phyloP scores from a whole-genome alignment of 1,140 invertebrate genomes.

The Pomacea maculata region DNA sequence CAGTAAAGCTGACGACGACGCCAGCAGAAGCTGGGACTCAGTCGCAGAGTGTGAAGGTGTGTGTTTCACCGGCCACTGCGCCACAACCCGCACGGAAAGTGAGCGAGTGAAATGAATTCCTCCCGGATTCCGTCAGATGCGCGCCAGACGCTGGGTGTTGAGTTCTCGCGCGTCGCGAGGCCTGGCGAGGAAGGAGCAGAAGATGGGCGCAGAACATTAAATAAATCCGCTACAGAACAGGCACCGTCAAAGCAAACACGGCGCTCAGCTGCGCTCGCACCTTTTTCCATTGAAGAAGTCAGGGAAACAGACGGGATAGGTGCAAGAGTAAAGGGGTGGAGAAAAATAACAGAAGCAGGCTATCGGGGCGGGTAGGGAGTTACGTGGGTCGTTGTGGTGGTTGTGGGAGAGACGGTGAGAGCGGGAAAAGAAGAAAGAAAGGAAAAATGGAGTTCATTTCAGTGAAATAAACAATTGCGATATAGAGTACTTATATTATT shows the following conservation, averaged over 20 bases:
- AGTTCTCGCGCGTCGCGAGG: no score
- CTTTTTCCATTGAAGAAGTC: no score
- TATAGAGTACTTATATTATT: conserved; percentile 17
- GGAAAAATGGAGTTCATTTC: conserved; percentile 12
- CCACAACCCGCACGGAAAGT: no score
- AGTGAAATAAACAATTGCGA: conserved; percentile 19
- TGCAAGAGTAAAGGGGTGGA: not conserved
- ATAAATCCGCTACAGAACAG: conserved; percentile 5
- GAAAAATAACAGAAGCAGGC: not conserved
- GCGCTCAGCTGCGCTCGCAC: no score
- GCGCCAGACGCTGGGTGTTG: no score
- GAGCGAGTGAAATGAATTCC: no score
- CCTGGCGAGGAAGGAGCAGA: no score
- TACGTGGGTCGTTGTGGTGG: not conserved
- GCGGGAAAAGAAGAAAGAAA: not conserved
- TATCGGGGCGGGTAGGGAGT: not conserved
- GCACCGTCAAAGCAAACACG: conserved; percentile 13
- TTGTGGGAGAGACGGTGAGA: not conserved
- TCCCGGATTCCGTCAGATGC: no score
- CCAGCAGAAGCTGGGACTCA: no score
- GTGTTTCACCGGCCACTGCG: no score
- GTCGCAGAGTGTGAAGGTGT: no score
- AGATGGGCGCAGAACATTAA: not conserved
- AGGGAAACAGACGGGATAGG: not conserved
- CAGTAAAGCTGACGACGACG: no score